phyloP scores from a whole-genome alignment of 2,888 invertebrate genomes.

The Hecatera dysodea region DNA sequence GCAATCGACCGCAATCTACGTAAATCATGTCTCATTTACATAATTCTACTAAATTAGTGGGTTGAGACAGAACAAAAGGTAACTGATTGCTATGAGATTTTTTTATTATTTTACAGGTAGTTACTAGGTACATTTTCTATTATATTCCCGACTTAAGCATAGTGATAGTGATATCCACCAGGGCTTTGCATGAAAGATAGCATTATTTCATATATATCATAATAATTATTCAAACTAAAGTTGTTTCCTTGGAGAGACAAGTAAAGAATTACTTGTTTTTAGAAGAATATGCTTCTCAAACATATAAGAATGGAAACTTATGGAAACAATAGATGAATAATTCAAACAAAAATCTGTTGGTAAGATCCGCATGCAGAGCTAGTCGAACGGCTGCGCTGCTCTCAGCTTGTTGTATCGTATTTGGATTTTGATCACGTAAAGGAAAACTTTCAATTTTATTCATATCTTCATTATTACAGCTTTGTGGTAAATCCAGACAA shows the following conservation, averaged over 20 bases:
- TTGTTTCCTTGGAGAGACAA: conserved; percentile 27
- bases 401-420: conserved; percentile 68
- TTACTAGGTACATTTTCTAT: background rate
- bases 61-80: conserved; percentile 12
- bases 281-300: conserved; percentile 64
- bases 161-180: background rate
- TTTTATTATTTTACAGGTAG: background rate
- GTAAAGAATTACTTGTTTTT: conserved; percentile 44
- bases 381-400: conserved; percentile 65
- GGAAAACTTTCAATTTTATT: conserved; percentile 73
- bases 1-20: conserved; percentile 56
- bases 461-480: conserved; percentile 65
- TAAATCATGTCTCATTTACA: conserved; percentile 66
- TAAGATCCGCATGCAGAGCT: conserved; percentile 64
- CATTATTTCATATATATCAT: conserved; percentile 9
- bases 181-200: conserved; percentile 8
- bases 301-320: conserved; percentile 70
- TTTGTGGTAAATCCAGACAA: conserved; percentile 53
- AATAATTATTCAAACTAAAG: conserved; percentile 12
- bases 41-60: conserved; percentile 56
- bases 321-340: conserved; percentile 78
- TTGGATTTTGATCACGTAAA: conserved; percentile 74
- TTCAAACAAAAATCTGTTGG: conserved; percentile 80
- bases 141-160: background rate
- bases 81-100: conserved; percentile 24